These are phyloP conservation scores for Poecile montanus DNA, from an alignment of 2,797 vertebrate genomes.

Conservation along the genomic window DNA sequence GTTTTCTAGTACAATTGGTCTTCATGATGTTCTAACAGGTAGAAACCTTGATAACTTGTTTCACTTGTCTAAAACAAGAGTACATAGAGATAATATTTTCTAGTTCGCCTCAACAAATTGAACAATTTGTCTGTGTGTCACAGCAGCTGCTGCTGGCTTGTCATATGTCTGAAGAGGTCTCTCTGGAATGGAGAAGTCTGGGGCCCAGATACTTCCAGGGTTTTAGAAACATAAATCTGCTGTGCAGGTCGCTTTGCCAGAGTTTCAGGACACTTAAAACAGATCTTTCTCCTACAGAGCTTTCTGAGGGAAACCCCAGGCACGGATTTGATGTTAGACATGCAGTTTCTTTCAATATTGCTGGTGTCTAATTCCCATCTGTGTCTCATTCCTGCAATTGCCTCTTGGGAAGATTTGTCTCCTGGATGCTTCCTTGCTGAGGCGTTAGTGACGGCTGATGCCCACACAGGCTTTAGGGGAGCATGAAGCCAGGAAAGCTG, in stretches of 20 bases:
- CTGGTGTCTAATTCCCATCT: constrained; percentile 16
- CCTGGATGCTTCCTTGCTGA: neutral
- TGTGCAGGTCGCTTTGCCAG: neutral
- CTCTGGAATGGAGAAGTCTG: neutral
- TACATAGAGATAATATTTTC: neutral
- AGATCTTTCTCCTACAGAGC: neutral
- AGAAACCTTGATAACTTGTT: neutral
- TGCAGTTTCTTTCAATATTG: neutral
- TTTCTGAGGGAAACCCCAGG: constrained; percentile 3
- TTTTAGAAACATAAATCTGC: neutral
- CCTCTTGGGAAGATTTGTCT: neutral
- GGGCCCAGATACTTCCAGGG: neutral
- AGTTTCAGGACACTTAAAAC: neutral
- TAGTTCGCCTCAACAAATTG: neutral
- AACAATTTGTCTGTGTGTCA: neutral
- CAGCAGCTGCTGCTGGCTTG: neutral
- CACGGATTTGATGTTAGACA: neutral
- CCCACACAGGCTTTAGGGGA: neutral
- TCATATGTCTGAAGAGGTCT: neutral
- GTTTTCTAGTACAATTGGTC: neutral
- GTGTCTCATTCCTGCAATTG: neutral
- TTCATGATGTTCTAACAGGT: neutral
- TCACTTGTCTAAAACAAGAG: neutral
- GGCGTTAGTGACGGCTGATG: neutral
- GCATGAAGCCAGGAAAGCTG: neutral